phyloP scores from a whole-genome alignment of 2,113 vertebrate genomes.

The Callipepla squamata region DNA sequence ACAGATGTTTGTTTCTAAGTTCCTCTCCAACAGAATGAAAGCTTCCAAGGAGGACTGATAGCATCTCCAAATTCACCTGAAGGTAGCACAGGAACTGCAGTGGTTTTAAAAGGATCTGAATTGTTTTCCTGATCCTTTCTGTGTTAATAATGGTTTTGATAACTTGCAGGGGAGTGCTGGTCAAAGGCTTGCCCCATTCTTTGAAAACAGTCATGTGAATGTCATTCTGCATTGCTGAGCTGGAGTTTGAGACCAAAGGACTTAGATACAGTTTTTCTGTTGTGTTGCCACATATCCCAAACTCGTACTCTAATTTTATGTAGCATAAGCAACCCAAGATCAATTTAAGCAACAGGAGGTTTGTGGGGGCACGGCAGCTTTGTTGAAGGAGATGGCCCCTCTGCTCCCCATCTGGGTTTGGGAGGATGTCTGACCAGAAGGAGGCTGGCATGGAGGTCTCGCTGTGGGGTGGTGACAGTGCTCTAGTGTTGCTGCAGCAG shows the following conservation, averaged over 20 bases:
- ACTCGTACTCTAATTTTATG: neutral
- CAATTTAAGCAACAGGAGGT: neutral
- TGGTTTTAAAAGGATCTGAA: neutral
- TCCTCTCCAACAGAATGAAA: neutral
- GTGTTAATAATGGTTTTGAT: neutral
- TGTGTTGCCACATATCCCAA: neutral
- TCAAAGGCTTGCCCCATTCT: neutral
- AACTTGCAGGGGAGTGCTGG: neutral
- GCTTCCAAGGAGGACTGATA: neutral
- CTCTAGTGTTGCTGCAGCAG: neutral
- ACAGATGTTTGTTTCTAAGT: neutral
- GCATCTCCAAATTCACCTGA: neutral
- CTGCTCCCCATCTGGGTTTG: neutral
- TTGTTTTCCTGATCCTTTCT: neutral
- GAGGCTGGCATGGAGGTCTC: neutral
- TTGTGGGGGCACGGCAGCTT: neutral
- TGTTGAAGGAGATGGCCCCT: neutral
- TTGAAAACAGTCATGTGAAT: neutral
- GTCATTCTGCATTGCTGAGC: neutral
- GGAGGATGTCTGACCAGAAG: neutral
- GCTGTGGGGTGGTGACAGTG: rapidly evolving
- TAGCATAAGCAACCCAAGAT: neutral
- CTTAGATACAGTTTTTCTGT: neutral
- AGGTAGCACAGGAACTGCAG: neutral
- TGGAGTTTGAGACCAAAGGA: neutral